Base-by-base conservation (phyloP, 2,797 vertebrate species). In the Hylomyscus alleni region DNA sequence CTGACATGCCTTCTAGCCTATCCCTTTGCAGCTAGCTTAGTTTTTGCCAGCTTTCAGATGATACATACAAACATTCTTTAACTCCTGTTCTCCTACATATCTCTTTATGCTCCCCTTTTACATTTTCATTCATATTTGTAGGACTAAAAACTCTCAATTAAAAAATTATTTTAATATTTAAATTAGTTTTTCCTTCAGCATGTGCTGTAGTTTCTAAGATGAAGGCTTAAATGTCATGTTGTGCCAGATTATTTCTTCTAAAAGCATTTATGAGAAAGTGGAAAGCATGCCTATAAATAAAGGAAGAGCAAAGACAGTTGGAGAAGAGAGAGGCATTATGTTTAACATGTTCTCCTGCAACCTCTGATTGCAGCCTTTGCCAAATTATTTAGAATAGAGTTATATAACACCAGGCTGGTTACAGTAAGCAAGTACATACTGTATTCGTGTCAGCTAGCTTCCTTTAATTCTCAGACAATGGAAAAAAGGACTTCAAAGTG, bases 211-310 rank as follows among this genome's bases (percentile, higher is more conserved):
- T 58, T 72, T 96, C 80, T 88, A 56, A 94, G 92, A 85, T 67
- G 44, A 96, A 94, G 84, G 29, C 54, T 84, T 83, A 90, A 90
- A 82, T 37, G 82, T 82, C 72, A 65, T 44, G 44, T 67, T 22
- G 11, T 67, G 31, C 52, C 72, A 93, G 52, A 56, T 86, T 90
- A 92, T 89, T 98, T 95, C 95, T 92, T 92, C 82, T 96, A 67
- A 95, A 96, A 95, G 24, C 29, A 13, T 89, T 96, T 96, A 69
- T 90, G 62, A 96, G 88, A 83, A 95, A 89, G 31, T 58, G 6
- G 85, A 94, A 95, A 84, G 40, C 29, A 75, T 29, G 19, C 62
- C 86, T 90, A 95, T 85, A 94, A 96, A 95, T 96, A 97, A 95
- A 93, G 62, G 84, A 96, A 94, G 87, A 97, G 10, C 82, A 96